Evolutionary conservation across 2,113 vertebrate species (phyloP).

Genomic region (Ophthalmolycus amberensis): DNA sequence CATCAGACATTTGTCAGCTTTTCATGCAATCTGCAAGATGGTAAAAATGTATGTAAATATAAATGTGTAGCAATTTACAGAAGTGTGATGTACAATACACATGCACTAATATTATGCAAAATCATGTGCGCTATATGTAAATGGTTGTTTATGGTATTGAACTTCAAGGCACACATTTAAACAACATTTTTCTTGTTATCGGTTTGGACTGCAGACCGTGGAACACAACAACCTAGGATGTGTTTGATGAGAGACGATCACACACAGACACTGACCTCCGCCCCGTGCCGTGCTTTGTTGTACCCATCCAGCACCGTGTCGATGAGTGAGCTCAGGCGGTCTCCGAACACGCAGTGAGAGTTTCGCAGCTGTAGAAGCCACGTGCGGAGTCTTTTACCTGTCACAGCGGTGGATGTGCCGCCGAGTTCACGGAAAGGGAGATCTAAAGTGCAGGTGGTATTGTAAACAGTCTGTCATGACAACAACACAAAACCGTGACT

Average conservation of each 20-base stretch:
- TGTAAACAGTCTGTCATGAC: neutral
- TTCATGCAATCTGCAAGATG: neutral
- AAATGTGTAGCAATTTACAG: neutral
- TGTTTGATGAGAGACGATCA: neutral
- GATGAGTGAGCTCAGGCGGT: constrained; percentile 85
- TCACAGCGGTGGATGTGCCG: constrained; percentile 85
- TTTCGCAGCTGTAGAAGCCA: constrained; percentile 92
- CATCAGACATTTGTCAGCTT: constrained; percentile 1
- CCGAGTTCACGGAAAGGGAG: constrained; percentile 87
- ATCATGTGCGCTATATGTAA: neutral
- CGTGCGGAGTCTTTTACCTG: constrained; percentile 89
- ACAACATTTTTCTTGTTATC: neutral
- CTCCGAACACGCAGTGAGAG: constrained; percentile 84
- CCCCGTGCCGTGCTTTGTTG: constrained; percentile 90
- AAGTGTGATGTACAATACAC: neutral
- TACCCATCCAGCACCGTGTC: constrained; percentile 92
- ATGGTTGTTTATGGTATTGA: neutral
- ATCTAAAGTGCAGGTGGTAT: constrained; percentile 76
- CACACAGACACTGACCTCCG: constrained; percentile 83
- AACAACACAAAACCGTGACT: neutral
- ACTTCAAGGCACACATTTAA: neutral
- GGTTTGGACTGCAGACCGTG: neutral
- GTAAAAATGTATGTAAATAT: neutral
- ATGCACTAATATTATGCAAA: neutral
- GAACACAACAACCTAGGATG: neutral